Base-by-base conservation (phyloP, 2,113 vertebrate genomes). In the Tachysurus fulvidraco region DNA sequence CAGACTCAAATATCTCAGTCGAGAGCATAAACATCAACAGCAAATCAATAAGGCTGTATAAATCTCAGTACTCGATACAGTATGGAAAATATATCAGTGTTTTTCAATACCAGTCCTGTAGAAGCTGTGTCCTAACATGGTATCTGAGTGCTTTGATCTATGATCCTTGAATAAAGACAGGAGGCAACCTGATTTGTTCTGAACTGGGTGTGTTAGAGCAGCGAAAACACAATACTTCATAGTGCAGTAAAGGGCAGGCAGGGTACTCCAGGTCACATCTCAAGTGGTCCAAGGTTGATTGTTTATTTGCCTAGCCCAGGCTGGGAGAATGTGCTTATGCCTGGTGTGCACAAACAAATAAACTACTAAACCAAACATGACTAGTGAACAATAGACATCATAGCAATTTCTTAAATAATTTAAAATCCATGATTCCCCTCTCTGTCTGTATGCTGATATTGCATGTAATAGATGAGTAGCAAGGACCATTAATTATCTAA, bases 11-110 rank as follows among this genome's bases (percentile, higher is more conserved):
- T 71, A 65, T 83, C 41, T 79, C 54, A 17, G 21, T 78, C 28
- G 36, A 83, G 54, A 36, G 21, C 55, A 69, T 55, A 59, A 85
- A 85, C 12, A 74, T 84, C 28, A 81, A 62, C 36, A 3, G 54
- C 25, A 55, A 59, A 50, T 77, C 57, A 64, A 77, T 77, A 30
- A 62, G 8, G n/a, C n/a, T 77, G 10, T 77, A 76, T 50, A 76
- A 85, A 62, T 60, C 11, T 46, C 52, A 69, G 17, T 60, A 25
- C 79, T 84, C n/a, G 12, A 50, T 30, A 46, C 23, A 59, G n/a
- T 25, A 28, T n/a, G 11, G 30, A 84, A 30, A 73, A 59, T 57
- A 14, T 77, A 54, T 57, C 76, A 79, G 76, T 55, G 76, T 11
- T 79, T 80, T 80, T 54, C n/a, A 57, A 80, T 41, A 59, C 78